Evolutionary conservation across 2,888 invertebrate genomes (phyloP).

Genomic region (Urechis unicinctus): DNA sequence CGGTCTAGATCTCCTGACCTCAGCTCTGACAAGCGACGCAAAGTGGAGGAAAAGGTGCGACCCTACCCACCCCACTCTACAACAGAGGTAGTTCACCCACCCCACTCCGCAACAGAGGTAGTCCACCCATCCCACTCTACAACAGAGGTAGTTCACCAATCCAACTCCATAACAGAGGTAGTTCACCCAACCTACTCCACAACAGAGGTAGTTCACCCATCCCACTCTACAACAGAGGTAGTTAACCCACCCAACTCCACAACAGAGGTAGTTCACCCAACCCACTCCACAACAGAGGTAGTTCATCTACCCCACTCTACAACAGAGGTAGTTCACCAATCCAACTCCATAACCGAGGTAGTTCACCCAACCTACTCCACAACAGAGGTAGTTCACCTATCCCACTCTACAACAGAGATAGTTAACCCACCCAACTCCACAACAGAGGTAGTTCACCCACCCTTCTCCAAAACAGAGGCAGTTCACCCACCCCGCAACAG

Average conservation of each 20-base stretch:
- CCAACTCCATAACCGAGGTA: not conserved
- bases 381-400: too few relatives aligned
- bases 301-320: too few relatives aligned
- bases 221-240: not conserved
- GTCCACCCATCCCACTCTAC: not conserved
- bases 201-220: not conserved
- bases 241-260: not conserved
- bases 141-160: too few relatives aligned
- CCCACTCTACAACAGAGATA: too few relatives aligned
- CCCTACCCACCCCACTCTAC: not conserved
- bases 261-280: too few relatives aligned
- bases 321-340: not conserved
- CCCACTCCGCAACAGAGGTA: not conserved
- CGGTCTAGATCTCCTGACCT: conserved; percentile 21
- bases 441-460: not conserved
- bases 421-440: too few relatives aligned
- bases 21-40: conserved; percentile 16
- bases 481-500: not conserved
- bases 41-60: conserved; percentile 14
- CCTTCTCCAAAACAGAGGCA: not conserved
- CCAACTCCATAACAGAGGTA: too few relatives aligned
- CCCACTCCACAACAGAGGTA: too few relatives aligned
- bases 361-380: not conserved
- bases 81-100: not conserved
- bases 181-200: too few relatives aligned